A percentile compares a stretch with the other conserved stretches of the same genome.
These are phyloP conservation scores for Sebastes diploproa DNA, from an alignment of 2,797 vertebrate genomes.

Conservation along the genomic window DNA sequence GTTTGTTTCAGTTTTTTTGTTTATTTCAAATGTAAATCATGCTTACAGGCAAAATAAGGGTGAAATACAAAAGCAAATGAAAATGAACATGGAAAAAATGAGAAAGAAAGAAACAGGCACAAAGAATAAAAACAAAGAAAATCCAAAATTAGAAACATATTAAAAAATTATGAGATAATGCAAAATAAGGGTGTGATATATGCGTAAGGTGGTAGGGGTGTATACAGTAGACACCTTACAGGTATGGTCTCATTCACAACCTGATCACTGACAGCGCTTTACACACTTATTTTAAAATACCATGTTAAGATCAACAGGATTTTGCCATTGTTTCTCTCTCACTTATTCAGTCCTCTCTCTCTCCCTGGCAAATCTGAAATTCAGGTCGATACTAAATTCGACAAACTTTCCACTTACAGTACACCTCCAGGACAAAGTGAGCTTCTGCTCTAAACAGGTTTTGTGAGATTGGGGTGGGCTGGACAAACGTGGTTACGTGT, in stretches of 20 bases:
- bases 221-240: not conserved
- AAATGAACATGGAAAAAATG: constrained; percentile 11
- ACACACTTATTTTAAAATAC: not conserved
- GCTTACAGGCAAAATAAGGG: constrained; percentile 54
- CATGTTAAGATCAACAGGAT: not conserved
- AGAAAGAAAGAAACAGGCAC: constrained; percentile 39
- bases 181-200: constrained; percentile 20
- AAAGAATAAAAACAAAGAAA: constrained; percentile 47
- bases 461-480: not conserved
- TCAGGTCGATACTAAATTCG: not conserved
- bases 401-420: not conserved
- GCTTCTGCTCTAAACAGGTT: not conserved
- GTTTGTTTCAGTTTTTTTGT: constrained; percentile 31
- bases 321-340: not conserved
- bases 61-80: constrained; percentile 28
- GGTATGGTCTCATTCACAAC: not conserved
- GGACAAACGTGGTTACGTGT: not conserved
- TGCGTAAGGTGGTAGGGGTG: not conserved
- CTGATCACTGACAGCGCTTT: not conserved
- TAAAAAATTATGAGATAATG: constrained; percentile 26
- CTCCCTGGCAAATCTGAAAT: not conserved
- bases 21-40: constrained; percentile 73
- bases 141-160: constrained; percentile 56
- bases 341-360: not conserved
- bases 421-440: not conserved